Percentiles rank a stretch among this genome's conserved stretches.
Conservation (phyloP, 2,797 vertebrate genomes). For the Hipposideros larvatus region DNA sequence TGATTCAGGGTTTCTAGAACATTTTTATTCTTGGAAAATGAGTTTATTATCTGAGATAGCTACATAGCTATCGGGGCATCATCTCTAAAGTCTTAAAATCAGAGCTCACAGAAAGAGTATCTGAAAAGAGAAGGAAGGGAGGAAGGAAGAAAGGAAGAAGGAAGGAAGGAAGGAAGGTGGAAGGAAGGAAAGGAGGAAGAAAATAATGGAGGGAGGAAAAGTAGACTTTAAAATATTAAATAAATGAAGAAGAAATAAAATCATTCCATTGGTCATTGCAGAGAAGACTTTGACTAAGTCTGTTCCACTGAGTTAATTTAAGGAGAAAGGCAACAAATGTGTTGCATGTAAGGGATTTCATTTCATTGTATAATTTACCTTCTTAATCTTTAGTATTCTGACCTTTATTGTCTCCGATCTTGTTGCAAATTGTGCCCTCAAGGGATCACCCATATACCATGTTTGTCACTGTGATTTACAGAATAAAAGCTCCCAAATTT, state of each 20-base stretch:
- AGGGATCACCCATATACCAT: background rate
- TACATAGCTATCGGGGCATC: background rate
- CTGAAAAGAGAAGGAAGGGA: background rate
- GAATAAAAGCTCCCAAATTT: background rate
- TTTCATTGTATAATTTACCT: background rate
- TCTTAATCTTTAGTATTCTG: background rate
- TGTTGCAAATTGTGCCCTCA: background rate
- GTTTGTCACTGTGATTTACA: background rate
- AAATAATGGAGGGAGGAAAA: no score
- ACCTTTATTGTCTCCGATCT: background rate
- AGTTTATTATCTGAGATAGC: background rate
- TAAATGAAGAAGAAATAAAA: background rate
- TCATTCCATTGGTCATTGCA: background rate
- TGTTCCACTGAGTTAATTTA: background rate
- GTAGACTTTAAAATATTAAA: background rate
- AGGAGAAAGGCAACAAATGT: background rate
- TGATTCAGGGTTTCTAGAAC: background rate
- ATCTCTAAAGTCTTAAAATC: background rate
- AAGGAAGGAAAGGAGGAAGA: no score
- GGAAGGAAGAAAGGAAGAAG: no score
- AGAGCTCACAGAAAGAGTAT: background rate
- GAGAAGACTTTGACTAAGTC: background rate
- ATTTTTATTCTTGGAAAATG: background rate
- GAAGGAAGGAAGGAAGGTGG: background rate
- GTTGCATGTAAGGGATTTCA: background rate